Conservation (phyloP, 2,888 invertebrate genomes). For the Andrena trimmerana region DNA sequence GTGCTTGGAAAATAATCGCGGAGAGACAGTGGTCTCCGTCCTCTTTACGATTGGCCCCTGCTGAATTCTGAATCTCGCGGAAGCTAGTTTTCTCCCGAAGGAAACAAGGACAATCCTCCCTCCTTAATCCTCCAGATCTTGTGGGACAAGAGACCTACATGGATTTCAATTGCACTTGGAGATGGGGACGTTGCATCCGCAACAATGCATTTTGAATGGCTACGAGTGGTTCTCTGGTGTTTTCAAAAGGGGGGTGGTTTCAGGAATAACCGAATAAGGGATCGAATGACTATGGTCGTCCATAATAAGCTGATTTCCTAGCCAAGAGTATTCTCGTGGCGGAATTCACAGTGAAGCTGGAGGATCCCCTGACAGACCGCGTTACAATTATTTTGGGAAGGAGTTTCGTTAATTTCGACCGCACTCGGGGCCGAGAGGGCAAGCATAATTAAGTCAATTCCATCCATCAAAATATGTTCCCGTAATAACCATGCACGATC, state of each 20-base stretch:
- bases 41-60: not conserved
- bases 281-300: not conserved
- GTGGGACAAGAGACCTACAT: no score
- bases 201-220: no score
- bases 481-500: slow-evolving; percentile 7
- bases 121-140: not conserved
- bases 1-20: slow-evolving; percentile 31
- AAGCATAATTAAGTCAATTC: slow-evolving; percentile 7
- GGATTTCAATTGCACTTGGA: no score
- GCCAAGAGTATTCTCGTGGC: not conserved
- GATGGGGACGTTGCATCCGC: no score
- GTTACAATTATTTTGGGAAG: not conserved
- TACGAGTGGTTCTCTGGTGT: no score
- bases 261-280: no score
- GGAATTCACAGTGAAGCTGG: not conserved
- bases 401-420: slow-evolving; percentile 26
- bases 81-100: not conserved
- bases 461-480: not conserved
- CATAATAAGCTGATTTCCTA: no score
- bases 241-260: no score
- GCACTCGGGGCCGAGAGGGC: not conserved
- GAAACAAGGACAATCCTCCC: not conserved
- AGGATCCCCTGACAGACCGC: not conserved
- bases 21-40: not conserved
- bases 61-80: not conserved